A percentile compares a stretch with the other conserved stretches of the same genome.
These are phyloP conservation scores for Terrapene triunguis DNA, from an alignment of 2,113 vertebrate species.

Conservation along the genomic window DNA sequence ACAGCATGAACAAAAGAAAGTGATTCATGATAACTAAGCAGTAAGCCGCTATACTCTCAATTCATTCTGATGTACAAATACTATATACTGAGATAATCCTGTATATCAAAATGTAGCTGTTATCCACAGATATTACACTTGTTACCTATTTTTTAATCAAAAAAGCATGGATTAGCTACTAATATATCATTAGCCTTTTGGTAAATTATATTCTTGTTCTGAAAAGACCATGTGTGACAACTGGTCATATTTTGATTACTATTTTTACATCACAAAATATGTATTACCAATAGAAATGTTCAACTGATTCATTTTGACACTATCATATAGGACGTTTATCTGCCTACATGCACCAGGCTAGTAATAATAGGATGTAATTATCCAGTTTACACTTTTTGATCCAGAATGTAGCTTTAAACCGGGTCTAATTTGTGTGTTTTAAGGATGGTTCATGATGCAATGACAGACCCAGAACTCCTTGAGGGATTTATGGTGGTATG, in stretches of 20 bases:
- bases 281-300: neutral
- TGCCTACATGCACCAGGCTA: neutral
- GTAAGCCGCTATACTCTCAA: neutral
- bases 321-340: neutral
- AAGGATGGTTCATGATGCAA: neutral
- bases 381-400: neutral
- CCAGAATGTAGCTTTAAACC: neutral
- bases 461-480: neutral
- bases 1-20: constrained; percentile 25
- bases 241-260: fast-evolving
- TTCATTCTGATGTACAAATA: constrained; percentile 50
- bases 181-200: neutral
- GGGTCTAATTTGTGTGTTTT: neutral
- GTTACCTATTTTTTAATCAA: neutral
- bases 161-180: neutral
- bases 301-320: neutral
- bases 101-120: neutral
- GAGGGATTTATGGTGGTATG: neutral
- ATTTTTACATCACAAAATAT: neutral
- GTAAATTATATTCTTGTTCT: neutral
- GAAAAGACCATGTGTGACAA: neutral
- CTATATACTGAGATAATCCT: neutral
- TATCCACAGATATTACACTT: neutral
- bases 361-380: neutral
- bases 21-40: neutral